phyloP scores from a whole-genome alignment of 1,140 invertebrate genomes.

The Achatina immaculata region DNA sequence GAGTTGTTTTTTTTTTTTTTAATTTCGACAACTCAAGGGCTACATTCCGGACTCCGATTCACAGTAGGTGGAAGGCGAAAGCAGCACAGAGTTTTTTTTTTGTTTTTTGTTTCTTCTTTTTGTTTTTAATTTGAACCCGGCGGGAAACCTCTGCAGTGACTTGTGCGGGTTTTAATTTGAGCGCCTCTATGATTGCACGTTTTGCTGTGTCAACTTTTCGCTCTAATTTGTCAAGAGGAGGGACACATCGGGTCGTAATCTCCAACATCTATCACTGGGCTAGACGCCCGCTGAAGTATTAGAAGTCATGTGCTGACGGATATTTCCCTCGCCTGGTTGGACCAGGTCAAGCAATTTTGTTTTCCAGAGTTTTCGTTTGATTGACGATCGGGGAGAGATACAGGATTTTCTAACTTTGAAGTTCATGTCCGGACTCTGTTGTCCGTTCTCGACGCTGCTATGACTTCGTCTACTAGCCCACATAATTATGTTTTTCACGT shows the following conservation, averaged over 20 bases:
- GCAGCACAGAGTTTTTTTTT: no score
- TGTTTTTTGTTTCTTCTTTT: no score
- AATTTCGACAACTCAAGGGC: no score
- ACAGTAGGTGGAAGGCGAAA: no score
- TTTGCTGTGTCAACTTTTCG: conserved; percentile 35
- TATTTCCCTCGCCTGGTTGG: conserved; percentile 23
- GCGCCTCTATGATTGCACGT: conserved; percentile 24
- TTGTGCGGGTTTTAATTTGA: conserved; percentile 32
- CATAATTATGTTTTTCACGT: no score
- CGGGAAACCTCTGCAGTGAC: conserved; percentile 17
- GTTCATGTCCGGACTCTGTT: background rate
- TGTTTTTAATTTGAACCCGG: conserved; percentile 8
- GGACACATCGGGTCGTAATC: conserved; percentile 24
- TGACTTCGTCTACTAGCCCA: background rate
- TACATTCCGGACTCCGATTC: no score
- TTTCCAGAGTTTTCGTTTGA: conserved; percentile 19
- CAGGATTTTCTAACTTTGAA: background rate
- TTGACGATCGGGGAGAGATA: background rate
- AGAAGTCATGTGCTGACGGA: conserved; percentile 34
- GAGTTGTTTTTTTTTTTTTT: no score
- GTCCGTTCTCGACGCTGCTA: background rate
- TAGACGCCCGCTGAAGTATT: conserved; percentile 35
- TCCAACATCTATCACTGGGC: conserved; percentile 29
- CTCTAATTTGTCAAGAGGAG: conserved; percentile 30
- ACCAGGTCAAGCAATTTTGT: conserved; percentile 36